A percentile compares a stretch with the other conserved stretches of the same genome.
Evolutionary conservation across 2,797 vertebrate species (phyloP).

Genomic region (Phoeniculus purpureus): DNA sequence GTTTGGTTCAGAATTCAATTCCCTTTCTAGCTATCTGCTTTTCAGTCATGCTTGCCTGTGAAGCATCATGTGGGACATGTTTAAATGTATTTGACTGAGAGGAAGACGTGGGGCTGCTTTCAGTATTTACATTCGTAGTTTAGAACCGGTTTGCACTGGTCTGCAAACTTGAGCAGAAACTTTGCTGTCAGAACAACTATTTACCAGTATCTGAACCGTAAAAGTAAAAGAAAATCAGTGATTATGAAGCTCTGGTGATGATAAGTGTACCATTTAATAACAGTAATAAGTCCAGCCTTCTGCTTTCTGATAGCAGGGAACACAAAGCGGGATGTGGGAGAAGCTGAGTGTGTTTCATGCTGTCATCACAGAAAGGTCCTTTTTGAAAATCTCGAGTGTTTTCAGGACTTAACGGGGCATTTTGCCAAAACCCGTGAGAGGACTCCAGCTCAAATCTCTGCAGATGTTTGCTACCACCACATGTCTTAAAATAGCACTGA

Average conservation of each 20-base stretch:
- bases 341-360: not conserved
- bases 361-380: not conserved
- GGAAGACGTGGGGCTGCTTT: not conserved
- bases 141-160: not conserved
- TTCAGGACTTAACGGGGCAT: not conserved
- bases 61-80: not conserved
- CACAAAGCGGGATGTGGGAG: not conserved
- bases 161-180: not conserved
- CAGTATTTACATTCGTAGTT: not conserved
- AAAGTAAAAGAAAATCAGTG: not conserved
- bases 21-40: not conserved
- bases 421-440: not conserved
- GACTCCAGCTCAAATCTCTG: not conserved
- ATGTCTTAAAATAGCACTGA: slow-evolving; percentile 20
- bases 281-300: not conserved
- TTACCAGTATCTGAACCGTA: not conserved
- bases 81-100: not conserved
- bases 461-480: slow-evolving; percentile 21
- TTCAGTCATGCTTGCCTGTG: not conserved
- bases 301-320: not conserved
- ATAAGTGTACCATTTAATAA: not conserved
- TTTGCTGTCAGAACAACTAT: not conserved
- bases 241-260: not conserved
- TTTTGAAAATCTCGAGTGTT: not conserved
- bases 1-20: not conserved